Evolutionary conservation across 2,113 vertebrate genomes (phyloP), one percentile per base, ranked within the genome.

Genomic region (Chionodraco myersi): DNA sequence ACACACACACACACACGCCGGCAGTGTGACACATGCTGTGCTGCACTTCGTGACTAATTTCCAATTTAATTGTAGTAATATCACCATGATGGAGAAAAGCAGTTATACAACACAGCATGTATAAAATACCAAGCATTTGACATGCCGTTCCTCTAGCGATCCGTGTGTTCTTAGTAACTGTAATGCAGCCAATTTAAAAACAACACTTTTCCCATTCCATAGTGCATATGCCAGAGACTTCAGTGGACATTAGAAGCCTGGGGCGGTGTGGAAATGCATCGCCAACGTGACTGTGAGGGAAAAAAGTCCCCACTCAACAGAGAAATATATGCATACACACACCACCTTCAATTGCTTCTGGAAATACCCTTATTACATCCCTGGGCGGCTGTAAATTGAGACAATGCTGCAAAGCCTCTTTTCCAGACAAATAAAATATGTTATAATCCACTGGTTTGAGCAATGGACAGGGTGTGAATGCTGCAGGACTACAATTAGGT

Each of bases 11-110:
- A 41, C 36, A 41, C 36, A 41, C 36, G 4, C 36, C 7, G 18
- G 54, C 83, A 57, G 36, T 13, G 70, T 62, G 68, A 45, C 70
- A 80, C 80, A 79, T 86, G 86, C 68, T 70, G 36, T 77, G 73
- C 79, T 73, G 66, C 56, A 47, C 51, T 51, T 76, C 5, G 4
- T 66, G 51, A 84, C 78, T 84, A 34, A 72, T 41, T 51, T 2
- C 14, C 26, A 49, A 2, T 21, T 59, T 26, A 30, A 62, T n/a
- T 66, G 26, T 26, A 72, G 62, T 34, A 13, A 62, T 49, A 5
- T 58, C 8, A 21, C 2, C 21, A 30, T 61, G 60, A 49, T 16
- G 6, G 49, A 30, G 26, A 60, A 41, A 5, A 41, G 7, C 36
- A 41, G 36, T 41, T 41, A 41, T 41, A 41, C 36, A 41, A 41